Conservation (phyloP, 2,888 invertebrate species). For the Bellardia pandia region DNA sequence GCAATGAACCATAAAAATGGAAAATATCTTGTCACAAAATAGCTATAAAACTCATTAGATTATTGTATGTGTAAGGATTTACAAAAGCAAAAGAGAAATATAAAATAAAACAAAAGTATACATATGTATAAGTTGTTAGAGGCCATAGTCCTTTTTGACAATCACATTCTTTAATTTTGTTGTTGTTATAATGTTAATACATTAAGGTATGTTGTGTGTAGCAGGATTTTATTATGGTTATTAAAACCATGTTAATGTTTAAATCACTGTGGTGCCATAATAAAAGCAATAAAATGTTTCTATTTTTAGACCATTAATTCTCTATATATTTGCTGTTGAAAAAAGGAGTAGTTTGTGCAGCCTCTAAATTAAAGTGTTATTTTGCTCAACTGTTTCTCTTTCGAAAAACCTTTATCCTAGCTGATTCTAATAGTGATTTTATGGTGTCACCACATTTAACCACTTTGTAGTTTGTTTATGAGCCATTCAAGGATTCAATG, state of each 20-base stretch:
- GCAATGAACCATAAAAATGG: constrained; percentile 31
- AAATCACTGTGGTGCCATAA: constrained; percentile 73
- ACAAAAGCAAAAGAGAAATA: neutral
- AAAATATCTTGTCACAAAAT: constrained; percentile 4
- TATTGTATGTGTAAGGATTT: neutral
- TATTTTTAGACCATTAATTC: no score
- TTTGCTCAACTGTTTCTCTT: neutral
- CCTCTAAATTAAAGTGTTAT: constrained; percentile 45
- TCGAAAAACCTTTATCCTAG: neutral
- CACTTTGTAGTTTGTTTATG: constrained; percentile 5
- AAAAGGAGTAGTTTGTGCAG: constrained; percentile 6
- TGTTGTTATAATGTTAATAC: neutral
- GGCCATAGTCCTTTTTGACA: constrained; percentile 2
- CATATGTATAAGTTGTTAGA: no score
- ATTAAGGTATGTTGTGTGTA: constrained; percentile 8
- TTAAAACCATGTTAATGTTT: constrained; percentile 67
- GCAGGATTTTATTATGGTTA: constrained; percentile 54
- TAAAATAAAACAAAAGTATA: neutral
- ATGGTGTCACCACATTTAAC: constrained; percentile 23
- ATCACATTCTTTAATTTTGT: constrained; percentile 23
- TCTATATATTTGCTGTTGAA: no score
- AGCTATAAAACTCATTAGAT: constrained; percentile 28
- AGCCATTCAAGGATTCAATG: constrained; percentile 3
- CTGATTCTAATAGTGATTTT: neutral
- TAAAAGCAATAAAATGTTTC: constrained; percentile 70